Base-by-base conservation (phyloP, 1,140 invertebrate species). In the Macrobrachium rosenbergii region DNA sequence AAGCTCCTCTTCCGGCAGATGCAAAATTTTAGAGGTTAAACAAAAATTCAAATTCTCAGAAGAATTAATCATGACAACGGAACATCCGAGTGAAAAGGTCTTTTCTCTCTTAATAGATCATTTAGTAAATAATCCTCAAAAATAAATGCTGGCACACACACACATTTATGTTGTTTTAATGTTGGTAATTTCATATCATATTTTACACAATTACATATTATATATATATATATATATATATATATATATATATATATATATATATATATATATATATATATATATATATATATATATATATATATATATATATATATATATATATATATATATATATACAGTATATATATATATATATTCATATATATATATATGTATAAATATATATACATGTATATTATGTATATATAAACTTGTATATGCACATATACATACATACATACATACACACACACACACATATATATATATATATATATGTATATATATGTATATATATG, bases 281-380 rank as follows among this genome's bases (percentile, higher is more conserved):
- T 28, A 69, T 28, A 21, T 28, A 69, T 69, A 69, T 19, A 69
- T 19, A 69, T 69, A 69, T 69, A 69, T 69, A 69, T 21, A 69
- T n/a, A 12, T 69, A 69, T 69, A 21, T 69, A 69, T 69, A 69
- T 69, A 23, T 69, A 69, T 69, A 69, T 69, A 69, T 21, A 69
- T 69, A 69, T 69, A n/a, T 21, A 69, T 69, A 69, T 69, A 5
- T 69, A 21, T 21, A 69, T 69, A 69, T 37, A 21, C 21, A 23
- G 3, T 69, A 21, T 69, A 14, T 69, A 21, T 21, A 69, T 69
- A 21, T 21, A 69, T 69, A 69, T 37, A 21, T 69, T 10, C 21
- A 37, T 69, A 21, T 69, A 14, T 69, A 21, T 21, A 69, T 69
- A 37, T 6, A 69, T 69, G 5, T 21, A 21, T 21, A 21, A 23